These are phyloP conservation scores for Nannoperca obscura DNA, from an alignment of 2,797 vertebrate genomes.

Conservation along the genomic window DNA sequence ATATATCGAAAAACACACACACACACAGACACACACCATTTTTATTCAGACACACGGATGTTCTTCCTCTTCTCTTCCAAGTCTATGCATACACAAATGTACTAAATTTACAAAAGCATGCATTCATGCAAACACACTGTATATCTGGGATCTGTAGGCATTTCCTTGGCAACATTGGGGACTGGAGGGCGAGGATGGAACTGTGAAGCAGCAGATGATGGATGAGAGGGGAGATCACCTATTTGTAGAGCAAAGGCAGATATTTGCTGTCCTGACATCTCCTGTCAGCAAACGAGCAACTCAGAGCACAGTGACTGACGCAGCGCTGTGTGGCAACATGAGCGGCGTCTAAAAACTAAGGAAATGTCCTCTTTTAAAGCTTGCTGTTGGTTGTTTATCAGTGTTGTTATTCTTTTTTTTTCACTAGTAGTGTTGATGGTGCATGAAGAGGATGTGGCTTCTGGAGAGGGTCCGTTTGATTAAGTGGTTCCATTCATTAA, in stretches of 20 bases:
- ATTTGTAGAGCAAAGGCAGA: slow-evolving; percentile 77
- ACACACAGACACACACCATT: not conserved
- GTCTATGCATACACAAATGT: not conserved
- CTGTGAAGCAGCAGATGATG: slow-evolving; percentile 70
- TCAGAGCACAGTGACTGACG: slow-evolving; percentile 66
- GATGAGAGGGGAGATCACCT: slow-evolving; percentile 77
- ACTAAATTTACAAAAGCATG: not conserved
- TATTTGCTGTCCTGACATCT: slow-evolving; percentile 70
- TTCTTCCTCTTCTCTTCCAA: not conserved
- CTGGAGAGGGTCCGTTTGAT: not conserved
- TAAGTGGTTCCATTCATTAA: not conserved
- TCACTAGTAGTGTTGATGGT: not conserved
- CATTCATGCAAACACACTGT: not conserved
- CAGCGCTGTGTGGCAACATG: slow-evolving; percentile 27
- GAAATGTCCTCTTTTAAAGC: slow-evolving; percentile 1
- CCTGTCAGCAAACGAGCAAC: slow-evolving; percentile 52
- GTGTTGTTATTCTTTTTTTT: slow-evolving; percentile 2
- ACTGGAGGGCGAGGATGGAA: slow-evolving; percentile 50
- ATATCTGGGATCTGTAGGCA: slow-evolving; percentile 21
- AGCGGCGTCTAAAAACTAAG: slow-evolving; percentile 9
- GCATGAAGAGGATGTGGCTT: not conserved
- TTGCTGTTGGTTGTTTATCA: slow-evolving; percentile 20
- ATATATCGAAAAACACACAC: not conserved
- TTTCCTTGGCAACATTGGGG: slow-evolving; percentile 64
- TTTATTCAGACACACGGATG: not conserved